These are phyloP conservation scores for Sinocyclocheilus anophthalmus DNA, from an alignment of 2,113 vertebrate species.

Conservation along the genomic window DNA sequence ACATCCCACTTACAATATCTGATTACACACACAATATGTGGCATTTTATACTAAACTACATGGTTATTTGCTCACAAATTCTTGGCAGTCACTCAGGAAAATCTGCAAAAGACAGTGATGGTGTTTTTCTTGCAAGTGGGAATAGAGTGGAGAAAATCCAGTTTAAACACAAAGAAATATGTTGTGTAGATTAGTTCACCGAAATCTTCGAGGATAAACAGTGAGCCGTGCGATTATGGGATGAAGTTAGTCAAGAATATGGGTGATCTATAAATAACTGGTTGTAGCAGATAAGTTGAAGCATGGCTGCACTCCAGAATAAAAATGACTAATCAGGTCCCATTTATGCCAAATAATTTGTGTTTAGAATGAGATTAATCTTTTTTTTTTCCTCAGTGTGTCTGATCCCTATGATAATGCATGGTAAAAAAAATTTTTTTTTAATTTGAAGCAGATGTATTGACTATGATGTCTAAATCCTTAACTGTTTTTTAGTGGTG, in stretches of 20 bases:
- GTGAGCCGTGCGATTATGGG: constrained; percentile 53
- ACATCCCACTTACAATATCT: background rate
- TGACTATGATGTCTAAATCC: background rate
- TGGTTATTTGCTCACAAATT: background rate
- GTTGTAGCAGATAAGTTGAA: background rate
- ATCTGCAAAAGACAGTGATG: background rate
- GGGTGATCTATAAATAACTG: constrained; percentile 64
- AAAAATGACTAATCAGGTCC: background rate
- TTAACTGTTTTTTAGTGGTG: constrained; percentile 1
- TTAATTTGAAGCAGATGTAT: background rate
- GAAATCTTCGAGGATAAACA: background rate
- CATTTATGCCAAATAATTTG: constrained; percentile 17
- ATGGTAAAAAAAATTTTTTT: background rate
- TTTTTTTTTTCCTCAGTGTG: background rate
- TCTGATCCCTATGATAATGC: background rate
- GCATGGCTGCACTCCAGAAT: constrained; percentile 14
- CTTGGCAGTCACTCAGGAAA: constrained; percentile 33
- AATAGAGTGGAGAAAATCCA: background rate
- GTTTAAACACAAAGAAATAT: background rate
- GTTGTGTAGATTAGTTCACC: background rate
- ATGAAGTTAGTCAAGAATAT: constrained; percentile 63
- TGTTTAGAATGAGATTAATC: constrained; percentile 31
- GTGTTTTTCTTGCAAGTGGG: background rate
- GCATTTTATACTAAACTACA: background rate
- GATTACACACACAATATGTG: background rate